Evolutionary conservation across 1,140 invertebrate species (phyloP).

Genomic region (Sminthurides bifidus): DNA sequence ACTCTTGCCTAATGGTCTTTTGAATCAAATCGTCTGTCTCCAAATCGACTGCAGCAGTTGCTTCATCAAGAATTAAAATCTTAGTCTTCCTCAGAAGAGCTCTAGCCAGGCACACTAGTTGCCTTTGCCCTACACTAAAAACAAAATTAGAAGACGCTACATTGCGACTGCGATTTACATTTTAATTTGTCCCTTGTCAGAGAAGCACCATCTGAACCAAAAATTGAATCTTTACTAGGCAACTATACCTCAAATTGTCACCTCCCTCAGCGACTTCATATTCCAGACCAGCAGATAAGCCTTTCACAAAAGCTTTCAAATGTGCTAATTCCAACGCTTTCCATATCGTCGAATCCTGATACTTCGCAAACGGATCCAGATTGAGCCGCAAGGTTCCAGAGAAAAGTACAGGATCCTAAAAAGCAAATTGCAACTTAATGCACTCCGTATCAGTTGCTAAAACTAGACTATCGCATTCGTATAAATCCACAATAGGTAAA

Average conservation of each 20-base stretch:
- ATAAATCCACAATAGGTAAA: background rate
- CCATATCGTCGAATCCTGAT: constrained; percentile 40
- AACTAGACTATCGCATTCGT: background rate
- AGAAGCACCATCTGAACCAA: background rate
- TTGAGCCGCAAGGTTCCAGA: constrained; percentile 39
- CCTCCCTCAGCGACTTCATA: constrained; percentile 41
- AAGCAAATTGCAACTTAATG: constrained; percentile 1
- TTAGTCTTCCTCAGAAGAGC: constrained; percentile 80
- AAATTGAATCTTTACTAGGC: background rate
- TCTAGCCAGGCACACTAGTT: constrained; percentile 74
- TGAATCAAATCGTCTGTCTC: constrained; percentile 89
- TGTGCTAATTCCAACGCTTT: constrained; percentile 39
- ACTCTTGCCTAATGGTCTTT: constrained; percentile 57
- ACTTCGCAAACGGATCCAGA: constrained; percentile 40
- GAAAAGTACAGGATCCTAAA: constrained; percentile 42
- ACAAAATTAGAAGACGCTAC: background rate
- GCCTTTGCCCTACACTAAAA: constrained; percentile 72
- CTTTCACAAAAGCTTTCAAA: constrained; percentile 38
- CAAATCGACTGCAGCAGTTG: constrained; percentile 83
- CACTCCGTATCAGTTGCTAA: no score
- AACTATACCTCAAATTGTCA: constrained; percentile 38
- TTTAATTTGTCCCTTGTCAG: background rate
- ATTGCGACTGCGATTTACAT: no score
- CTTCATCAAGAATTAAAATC: constrained; percentile 80
- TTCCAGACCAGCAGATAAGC: constrained; percentile 35